Conservation (phyloP, 2,797 vertebrate genomes). For the Syngnathus acus region DNA sequence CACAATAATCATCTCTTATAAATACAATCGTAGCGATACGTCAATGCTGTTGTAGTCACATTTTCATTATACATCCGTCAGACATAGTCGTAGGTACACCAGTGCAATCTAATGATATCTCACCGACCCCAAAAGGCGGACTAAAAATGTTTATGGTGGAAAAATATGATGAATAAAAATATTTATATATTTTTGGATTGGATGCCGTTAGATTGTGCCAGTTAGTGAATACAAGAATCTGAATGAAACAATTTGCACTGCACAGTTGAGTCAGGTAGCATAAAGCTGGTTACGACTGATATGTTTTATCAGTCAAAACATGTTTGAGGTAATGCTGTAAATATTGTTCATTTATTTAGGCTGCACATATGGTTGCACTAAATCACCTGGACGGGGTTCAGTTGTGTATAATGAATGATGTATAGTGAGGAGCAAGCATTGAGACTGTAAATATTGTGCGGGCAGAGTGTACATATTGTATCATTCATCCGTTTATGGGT, state of each 20-base stretch:
- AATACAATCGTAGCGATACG: slow-evolving; percentile 7
- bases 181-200: background rate
- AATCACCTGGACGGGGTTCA: slow-evolving; percentile 14
- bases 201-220: background rate
- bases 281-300: slow-evolving; percentile 24
- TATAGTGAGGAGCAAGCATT: slow-evolving; percentile 19
- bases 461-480: slow-evolving; percentile 47
- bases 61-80: background rate
- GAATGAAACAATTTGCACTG: slow-evolving; percentile 21
- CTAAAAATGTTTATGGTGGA: background rate
- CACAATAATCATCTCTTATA: slow-evolving; percentile 10
- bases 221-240: background rate
- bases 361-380: slow-evolving; percentile 31
- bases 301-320: slow-evolving; percentile 16
- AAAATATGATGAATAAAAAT: background rate
- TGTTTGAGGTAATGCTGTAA: slow-evolving; percentile 32
- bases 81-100: background rate
- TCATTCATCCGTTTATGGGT: slow-evolving; percentile 44
- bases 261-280: slow-evolving; percentile 17
- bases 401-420: slow-evolving; percentile 24
- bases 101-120: background rate
- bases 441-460: slow-evolving; percentile 49
- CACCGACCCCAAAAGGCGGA: background rate
- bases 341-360: slow-evolving; percentile 43
- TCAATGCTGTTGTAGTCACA: background rate